These are phyloP conservation scores for Rafetus swinhoei DNA, from an alignment of 2,113 vertebrate species.

Conservation along the genomic window DNA sequence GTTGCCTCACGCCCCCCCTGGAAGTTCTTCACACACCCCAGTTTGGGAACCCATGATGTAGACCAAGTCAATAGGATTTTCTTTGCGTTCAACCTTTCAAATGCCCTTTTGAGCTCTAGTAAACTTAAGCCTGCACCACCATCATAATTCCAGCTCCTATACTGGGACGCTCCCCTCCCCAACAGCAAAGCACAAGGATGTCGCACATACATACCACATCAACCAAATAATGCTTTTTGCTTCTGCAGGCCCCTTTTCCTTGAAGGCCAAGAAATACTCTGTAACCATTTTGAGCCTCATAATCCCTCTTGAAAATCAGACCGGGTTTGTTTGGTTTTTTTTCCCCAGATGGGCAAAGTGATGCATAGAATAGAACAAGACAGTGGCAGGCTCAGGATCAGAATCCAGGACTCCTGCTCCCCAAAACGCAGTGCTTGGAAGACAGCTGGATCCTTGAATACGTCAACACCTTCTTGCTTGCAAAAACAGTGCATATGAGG, in stretches of 20 bases:
- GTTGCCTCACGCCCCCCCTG: no score
- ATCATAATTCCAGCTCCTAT: background rate
- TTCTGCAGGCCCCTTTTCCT: background rate
- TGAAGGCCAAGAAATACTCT: background rate
- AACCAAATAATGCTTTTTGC: background rate
- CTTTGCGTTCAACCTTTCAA: background rate
- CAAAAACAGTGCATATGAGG: background rate
- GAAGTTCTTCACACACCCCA: no score
- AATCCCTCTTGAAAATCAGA: background rate
- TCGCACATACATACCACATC: background rate
- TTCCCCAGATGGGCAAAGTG: background rate
- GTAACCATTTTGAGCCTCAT: background rate
- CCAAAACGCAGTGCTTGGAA: background rate
- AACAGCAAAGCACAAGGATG: background rate
- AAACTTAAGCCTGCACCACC: background rate
- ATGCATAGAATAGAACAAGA: background rate
- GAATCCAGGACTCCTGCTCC: background rate
- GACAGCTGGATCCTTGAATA: background rate
- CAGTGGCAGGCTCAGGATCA: rapidly evolving
- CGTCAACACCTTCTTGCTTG: background rate
- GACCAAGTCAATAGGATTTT: background rate
- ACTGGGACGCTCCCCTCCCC: background rate
- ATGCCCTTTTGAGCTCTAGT: background rate
- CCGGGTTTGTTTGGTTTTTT: background rate
- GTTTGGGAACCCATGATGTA: no score